Conservation (phyloP, 2,797 vertebrate genomes). For the Platyrinchus mystaceus region DNA sequence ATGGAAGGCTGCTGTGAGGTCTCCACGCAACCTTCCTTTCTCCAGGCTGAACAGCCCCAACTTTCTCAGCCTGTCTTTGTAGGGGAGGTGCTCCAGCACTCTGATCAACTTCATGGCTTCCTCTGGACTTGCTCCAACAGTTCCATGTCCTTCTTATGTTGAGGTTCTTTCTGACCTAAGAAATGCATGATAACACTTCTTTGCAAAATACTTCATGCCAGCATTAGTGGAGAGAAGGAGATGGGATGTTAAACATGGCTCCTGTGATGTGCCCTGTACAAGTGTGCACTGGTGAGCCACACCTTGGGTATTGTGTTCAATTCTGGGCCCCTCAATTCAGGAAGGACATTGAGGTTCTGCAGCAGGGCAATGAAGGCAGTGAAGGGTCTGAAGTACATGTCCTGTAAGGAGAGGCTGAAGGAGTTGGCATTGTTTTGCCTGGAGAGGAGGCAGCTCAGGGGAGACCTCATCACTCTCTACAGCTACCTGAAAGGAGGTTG, state of each 20-base stretch:
- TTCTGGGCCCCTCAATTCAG: not conserved
- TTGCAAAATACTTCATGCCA: not conserved
- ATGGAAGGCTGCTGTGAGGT: not conserved
- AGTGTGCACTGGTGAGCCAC: not conserved
- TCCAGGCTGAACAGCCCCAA: not conserved
- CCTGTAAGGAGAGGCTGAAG: not conserved
- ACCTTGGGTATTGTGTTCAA: fast-evolving
- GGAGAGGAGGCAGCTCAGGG: not conserved
- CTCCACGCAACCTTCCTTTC: not conserved
- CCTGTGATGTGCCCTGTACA: fast-evolving
- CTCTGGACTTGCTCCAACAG: not conserved
- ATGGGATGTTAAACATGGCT: fast-evolving
- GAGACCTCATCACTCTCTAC: fast-evolving
- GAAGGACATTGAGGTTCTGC: not conserved
- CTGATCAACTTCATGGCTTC: not conserved
- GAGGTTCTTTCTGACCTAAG: not conserved
- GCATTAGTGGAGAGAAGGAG: fast-evolving
- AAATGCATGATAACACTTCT: not conserved
- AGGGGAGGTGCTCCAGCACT: not conserved
- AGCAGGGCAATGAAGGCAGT: not conserved
- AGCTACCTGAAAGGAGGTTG: not conserved
- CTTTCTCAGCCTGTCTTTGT: not conserved
- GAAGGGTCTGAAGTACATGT: not conserved
- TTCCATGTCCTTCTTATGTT: not conserved
- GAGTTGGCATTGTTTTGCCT: not conserved